These are phyloP conservation scores for Echinometra lucunter DNA, from an alignment of 53 echinoderm and acorn worm species.

Conservation along the genomic window DNA sequence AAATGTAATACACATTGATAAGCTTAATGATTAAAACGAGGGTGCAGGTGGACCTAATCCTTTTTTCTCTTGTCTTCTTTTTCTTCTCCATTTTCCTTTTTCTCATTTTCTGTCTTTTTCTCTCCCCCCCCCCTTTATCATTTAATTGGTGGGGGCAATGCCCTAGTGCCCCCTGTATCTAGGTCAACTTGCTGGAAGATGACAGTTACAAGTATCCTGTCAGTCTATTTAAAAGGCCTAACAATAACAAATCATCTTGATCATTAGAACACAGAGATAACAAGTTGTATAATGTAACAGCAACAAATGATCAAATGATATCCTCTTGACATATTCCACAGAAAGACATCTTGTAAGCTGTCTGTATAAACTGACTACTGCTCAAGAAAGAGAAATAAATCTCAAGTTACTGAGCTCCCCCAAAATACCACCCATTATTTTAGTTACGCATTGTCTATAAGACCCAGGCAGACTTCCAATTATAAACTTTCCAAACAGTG, in stretches of 20 bases:
- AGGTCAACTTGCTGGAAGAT: background rate
- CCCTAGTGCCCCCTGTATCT: too few species aligned
- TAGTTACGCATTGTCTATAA: background rate
- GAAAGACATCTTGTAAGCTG: background rate
- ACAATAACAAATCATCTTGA: background rate
- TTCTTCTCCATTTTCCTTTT: too few species aligned
- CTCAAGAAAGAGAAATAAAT: background rate
- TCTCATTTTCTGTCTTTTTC: too few species aligned
- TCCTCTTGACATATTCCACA: background rate
- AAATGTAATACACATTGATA: too few species aligned
- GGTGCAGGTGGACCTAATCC: too few species aligned
- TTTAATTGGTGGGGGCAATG: too few species aligned
- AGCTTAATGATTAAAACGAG: too few species aligned
- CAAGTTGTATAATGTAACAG: background rate
- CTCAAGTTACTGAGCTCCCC: background rate
- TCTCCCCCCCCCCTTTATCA: too few species aligned
- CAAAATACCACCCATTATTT: background rate
- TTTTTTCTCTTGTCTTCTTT: too few species aligned
- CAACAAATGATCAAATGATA: background rate
- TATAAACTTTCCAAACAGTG: background rate
- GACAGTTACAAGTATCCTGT: background rate
- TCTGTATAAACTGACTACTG: background rate
- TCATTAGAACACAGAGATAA: background rate
- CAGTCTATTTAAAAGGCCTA: background rate
- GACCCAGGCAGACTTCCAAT: background rate